Evolutionary conservation across 2,797 vertebrate species (phyloP).

Genomic region (Acanthopagrus latus): DNA sequence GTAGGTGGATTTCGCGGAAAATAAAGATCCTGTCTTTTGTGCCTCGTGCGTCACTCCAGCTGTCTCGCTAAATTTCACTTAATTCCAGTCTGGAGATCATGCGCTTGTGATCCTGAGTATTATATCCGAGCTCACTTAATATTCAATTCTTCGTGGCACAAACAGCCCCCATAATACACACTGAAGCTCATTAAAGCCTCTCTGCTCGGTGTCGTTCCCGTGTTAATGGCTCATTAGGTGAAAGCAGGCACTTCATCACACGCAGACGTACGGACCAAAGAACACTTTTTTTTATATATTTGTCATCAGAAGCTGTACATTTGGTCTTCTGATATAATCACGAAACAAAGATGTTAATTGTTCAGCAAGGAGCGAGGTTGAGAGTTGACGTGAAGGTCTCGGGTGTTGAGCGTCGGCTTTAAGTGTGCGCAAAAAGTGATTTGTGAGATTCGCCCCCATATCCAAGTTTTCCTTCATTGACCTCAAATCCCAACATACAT

Average conservation of each 20-base stretch:
- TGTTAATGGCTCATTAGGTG: slow-evolving; percentile 49
- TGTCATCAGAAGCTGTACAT: slow-evolving; percentile 15
- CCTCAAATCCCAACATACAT: background rate
- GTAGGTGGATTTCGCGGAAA: slow-evolving; percentile 16
- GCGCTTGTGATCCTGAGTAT: slow-evolving; percentile 11
- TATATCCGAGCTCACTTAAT: slow-evolving; percentile 23
- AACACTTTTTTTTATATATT: slow-evolving; percentile 9
- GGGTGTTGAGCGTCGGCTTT: slow-evolving; percentile 14
- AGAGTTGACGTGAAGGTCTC: slow-evolving; percentile 20
- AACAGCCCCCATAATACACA: slow-evolving; percentile 20
- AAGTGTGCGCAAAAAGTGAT: background rate
- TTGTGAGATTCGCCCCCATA: background rate
- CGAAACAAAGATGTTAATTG: slow-evolving; percentile 14
- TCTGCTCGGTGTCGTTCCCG: slow-evolving; percentile 19
- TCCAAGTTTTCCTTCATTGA: background rate
- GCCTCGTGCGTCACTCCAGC: slow-evolving; percentile 42
- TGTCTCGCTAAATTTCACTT: slow-evolving; percentile 54
- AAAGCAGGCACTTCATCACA: slow-evolving; percentile 32
- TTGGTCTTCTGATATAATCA: background rate
- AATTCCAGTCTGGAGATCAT: slow-evolving; percentile 43
- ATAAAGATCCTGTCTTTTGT: slow-evolving; percentile 35
- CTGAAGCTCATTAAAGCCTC: slow-evolving; percentile 38
- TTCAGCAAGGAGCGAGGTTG: background rate
- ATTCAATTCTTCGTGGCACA: slow-evolving; percentile 15
- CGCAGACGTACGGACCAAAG: background rate